Evolutionary conservation across 1,140 invertebrate genomes (phyloP).

Genomic region (Leptinotarsa defecta): DNA sequence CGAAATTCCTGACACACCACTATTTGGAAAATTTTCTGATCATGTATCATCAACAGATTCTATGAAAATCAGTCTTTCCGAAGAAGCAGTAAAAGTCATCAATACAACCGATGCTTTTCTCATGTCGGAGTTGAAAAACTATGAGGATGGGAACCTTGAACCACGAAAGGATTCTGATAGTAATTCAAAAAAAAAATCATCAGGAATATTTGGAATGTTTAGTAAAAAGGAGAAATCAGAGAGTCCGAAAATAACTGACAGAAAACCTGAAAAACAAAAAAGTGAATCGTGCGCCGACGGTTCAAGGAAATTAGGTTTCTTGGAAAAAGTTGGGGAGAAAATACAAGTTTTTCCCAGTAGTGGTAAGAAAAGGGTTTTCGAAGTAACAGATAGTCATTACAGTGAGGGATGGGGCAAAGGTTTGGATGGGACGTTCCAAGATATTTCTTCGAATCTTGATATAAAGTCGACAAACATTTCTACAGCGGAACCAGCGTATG

Average conservation of each 20-base stretch:
- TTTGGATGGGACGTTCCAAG: not conserved
- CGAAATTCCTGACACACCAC: slow-evolving; percentile 22
- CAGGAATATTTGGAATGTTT: slow-evolving; percentile 44
- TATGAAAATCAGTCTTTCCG: not conserved
- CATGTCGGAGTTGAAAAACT: slow-evolving; percentile 41
- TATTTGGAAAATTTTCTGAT: slow-evolving; percentile 11
- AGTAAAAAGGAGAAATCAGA: slow-evolving; percentile 39
- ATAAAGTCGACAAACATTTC: too few relatives aligned
- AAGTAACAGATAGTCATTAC: not conserved
- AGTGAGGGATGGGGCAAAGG: not conserved
- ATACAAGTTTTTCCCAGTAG: slow-evolving; percentile 11
- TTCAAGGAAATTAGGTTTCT: slow-evolving; percentile 23
- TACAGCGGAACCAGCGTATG: too few relatives aligned
- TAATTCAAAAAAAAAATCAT: slow-evolving; percentile 27
- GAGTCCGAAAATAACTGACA: slow-evolving; percentile 37
- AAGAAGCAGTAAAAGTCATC: slow-evolving; percentile 38
- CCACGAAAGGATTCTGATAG: too few relatives aligned
- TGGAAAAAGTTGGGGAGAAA: slow-evolving; percentile 29
- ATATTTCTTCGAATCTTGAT: too few relatives aligned
- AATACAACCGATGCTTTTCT: slow-evolving; percentile 44
- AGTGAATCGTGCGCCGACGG: slow-evolving; percentile 32
- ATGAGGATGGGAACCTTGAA: slow-evolving; percentile 37
- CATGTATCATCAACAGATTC: not conserved
- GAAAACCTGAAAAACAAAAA: slow-evolving; percentile 44
- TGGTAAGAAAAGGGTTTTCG: not conserved